Evolutionary conservation across 2,888 invertebrate genomes (phyloP).

Genomic region (Caenorhabditis doughertyi): DNA sequence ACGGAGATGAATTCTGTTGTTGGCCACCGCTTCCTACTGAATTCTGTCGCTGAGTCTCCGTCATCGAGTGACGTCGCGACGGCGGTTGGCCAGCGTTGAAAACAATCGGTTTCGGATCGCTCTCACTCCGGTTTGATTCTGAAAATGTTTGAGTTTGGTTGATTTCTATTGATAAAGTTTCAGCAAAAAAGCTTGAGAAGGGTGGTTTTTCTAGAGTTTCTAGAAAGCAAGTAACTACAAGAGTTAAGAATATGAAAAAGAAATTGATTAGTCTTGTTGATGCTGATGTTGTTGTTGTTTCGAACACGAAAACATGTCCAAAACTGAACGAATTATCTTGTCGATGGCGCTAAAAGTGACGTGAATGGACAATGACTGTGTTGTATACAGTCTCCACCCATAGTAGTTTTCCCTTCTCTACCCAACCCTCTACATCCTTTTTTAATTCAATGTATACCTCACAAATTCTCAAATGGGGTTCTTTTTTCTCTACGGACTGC

Average conservation of each 20-base stretch:
- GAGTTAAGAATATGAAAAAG: background rate
- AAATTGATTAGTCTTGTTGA: background rate
- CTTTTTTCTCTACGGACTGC: constrained; percentile 24
- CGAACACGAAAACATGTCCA: background rate
- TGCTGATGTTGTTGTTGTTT: constrained; percentile 14
- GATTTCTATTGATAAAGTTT: too few species aligned
- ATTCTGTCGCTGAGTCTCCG: constrained; percentile 59
- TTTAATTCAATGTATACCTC: constrained; percentile 16
- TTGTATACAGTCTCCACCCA: constrained; percentile 24
- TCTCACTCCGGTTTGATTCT: constrained; percentile 64
- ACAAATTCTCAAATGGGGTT: constrained; percentile 40
- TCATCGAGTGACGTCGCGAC: constrained; percentile 64
- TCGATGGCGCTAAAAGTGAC: constrained; percentile 23
- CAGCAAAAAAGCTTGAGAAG: too few species aligned
- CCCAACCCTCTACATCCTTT: background rate
- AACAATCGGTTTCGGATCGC: constrained; percentile 48
- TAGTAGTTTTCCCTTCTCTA: constrained; percentile 1
- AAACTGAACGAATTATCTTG: constrained; percentile 29
- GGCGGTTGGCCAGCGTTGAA: constrained; percentile 52
- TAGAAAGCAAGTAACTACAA: too few species aligned
- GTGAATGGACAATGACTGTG: constrained; percentile 33
- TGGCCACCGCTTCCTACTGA: constrained; percentile 52
- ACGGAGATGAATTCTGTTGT: constrained; percentile 45
- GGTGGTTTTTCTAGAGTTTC: too few species aligned
- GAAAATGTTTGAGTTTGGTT: constrained; percentile 5